Evolutionary conservation across 1,140 invertebrate genomes (phyloP).

Genomic region (Lepidotrigona ventralis): DNA sequence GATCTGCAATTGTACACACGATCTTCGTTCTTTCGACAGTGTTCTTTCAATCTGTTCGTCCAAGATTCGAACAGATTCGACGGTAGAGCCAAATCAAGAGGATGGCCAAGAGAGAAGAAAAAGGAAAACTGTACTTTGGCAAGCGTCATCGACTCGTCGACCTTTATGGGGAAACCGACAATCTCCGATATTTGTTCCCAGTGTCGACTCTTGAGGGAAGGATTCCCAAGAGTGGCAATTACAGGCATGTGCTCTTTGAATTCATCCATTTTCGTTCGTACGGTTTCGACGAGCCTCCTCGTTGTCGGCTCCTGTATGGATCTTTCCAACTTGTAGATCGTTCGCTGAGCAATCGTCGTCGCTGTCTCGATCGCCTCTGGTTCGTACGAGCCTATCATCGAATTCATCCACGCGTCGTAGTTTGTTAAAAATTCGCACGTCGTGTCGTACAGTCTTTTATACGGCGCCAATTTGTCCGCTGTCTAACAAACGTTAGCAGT

Average conservation of each 20-base stretch:
- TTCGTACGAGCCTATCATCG: slow-evolving; percentile 90
- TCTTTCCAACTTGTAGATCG: slow-evolving; percentile 94
- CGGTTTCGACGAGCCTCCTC: slow-evolving; percentile 83
- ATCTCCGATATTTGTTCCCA: slow-evolving; percentile 98
- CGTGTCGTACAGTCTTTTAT: slow-evolving; percentile 93
- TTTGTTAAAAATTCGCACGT: slow-evolving; percentile 92
- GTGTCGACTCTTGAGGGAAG: slow-evolving; percentile 94
- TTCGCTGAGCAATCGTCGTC: slow-evolving; percentile 89
- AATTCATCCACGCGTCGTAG: slow-evolving; percentile 90
- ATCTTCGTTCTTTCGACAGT: too few relatives aligned
- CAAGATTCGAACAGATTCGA: too few relatives aligned
- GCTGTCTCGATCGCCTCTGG: slow-evolving; percentile 94
- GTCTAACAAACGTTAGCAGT: slow-evolving; percentile 74
- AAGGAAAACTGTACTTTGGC: too few relatives aligned
- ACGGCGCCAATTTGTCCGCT: slow-evolving; percentile 89
- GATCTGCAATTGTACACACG: too few relatives aligned
- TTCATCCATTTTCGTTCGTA: slow-evolving; percentile 89
- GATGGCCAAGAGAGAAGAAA: too few relatives aligned
- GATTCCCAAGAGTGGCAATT: slow-evolving; percentile 95
- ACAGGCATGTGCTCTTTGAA: slow-evolving; percentile 95
- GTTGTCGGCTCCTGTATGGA: slow-evolving; percentile 87
- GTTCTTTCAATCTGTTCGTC: too few relatives aligned
- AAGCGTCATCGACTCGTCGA: slow-evolving; percentile 91
- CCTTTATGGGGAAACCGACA: slow-evolving; percentile 94
- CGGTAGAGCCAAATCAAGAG: too few relatives aligned